Evolutionary conservation across 2,888 invertebrate species (phyloP), one percentile per base, ranked within the genome.

Genomic region (Atethmia centrago): DNA sequence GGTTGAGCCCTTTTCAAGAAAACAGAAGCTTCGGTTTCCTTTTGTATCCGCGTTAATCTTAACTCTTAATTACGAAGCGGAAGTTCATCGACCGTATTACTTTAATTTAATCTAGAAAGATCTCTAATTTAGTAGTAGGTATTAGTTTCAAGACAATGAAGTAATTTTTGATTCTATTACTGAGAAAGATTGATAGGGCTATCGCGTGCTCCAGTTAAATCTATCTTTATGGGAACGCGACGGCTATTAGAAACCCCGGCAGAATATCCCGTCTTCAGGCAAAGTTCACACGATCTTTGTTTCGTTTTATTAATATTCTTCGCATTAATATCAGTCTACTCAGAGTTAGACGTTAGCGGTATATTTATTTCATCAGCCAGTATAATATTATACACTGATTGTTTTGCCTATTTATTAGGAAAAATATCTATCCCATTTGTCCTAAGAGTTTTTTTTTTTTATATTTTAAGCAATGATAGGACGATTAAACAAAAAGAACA

Each of bases 121-220:
- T 68, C 66, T 75, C 53, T 79, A 64, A 71, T 59, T 78, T 80
- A 70, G 71, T 64, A 65, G 49, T n/a, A n/a, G n/a, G n/a, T 82
- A 82, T 74, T 63, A 68, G 71, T 77, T 76, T 56, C 51, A 74
- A 86, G 82, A 92, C 92, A 92, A 91, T 92, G 88, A 91, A 90
- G 87, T 86, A 89, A 90, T 92, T 89, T 90, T 87, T 85, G 88
- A 88, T 88, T 89, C 88, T 86, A 90, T 89, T 89, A 89, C 83
- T 78, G 74, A 84, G 83, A 83, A 88, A 92, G 92, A 94, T 93
- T 94, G 91, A 94, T 95, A 93, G 90, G 88, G 81, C 87, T 86
- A 93, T 95, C 89, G 94, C 95, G 93, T 95, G 94, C 88, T 91
- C 91, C 91, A 92, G 92, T 94, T 94, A 92, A 83, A 87, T 80